phyloP scores from a whole-genome alignment of 2,113 vertebrate species.

The Crotalus horridus region DNA sequence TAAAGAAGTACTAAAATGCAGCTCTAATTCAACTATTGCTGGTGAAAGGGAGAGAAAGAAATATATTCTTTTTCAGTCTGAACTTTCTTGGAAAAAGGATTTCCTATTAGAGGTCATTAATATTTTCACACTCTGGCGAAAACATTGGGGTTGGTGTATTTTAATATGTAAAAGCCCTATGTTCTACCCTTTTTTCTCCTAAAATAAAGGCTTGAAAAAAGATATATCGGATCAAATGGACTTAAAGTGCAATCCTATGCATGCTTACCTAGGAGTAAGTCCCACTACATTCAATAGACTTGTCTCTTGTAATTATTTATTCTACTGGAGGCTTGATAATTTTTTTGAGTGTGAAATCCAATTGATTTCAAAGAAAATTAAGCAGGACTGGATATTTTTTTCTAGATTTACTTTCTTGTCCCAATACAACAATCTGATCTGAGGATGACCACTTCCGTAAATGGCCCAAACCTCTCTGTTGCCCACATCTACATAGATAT shows the following conservation, averaged over 20 bases:
- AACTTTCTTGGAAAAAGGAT: slow-evolving; percentile 19
- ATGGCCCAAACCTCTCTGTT: background rate
- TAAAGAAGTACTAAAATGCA: slow-evolving; percentile 37
- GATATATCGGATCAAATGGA: background rate
- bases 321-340: too few relatives aligned
- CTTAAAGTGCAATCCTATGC: background rate
- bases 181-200: background rate
- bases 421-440: background rate
- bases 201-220: background rate
- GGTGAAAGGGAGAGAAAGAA: background rate
- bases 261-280: background rate
- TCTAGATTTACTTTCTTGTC: background rate
- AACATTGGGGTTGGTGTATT: background rate
- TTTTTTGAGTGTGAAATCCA: background rate
- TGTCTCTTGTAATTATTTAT: background rate
- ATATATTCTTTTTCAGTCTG: slow-evolving; percentile 19
- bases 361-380: background rate
- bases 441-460: background rate
- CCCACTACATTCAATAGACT: background rate
- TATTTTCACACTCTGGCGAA: slow-evolving; percentile 11
- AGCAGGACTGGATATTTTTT: background rate
- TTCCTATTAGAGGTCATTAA: slow-evolving; percentile 14
- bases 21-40: slow-evolving; percentile 19
- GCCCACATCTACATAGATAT: background rate
- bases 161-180: background rate